Evolutionary conservation across 2,113 vertebrate genomes (phyloP).

Genomic region (Crotophaga sulcirostris): DNA sequence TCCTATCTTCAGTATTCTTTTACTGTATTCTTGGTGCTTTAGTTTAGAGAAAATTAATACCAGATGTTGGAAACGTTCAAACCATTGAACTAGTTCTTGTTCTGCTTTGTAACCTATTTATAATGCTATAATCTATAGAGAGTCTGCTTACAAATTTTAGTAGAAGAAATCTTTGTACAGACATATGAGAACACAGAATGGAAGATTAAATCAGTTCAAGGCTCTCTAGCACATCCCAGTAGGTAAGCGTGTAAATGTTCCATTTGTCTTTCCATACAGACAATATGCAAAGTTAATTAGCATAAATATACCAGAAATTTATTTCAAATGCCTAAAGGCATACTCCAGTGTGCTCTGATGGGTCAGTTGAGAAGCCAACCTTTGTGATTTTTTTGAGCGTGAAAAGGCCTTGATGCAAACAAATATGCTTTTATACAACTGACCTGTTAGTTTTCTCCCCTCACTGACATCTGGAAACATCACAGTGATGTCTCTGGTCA

Average conservation of each 20-base stretch:
- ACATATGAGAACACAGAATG: background rate
- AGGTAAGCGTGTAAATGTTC: background rate
- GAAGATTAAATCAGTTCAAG: background rate
- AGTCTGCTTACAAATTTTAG: background rate
- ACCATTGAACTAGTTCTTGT: background rate
- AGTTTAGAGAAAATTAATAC: background rate
- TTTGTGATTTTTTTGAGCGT: background rate
- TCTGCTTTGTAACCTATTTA: background rate
- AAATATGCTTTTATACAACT: background rate
- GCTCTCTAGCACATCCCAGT: background rate
- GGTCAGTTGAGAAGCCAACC: background rate
- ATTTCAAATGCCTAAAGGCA: background rate
- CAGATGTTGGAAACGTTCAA: background rate
- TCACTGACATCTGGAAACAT: background rate
- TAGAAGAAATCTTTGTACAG: background rate
- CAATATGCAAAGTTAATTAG: background rate
- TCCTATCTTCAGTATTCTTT: background rate
- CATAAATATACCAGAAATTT: background rate
- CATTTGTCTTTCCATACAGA: background rate
- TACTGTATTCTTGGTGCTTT: background rate
- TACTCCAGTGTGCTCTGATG: background rate
- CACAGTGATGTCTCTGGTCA: background rate
- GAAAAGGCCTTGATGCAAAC: background rate
- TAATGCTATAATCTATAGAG: background rate
- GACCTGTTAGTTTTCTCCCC: background rate